Evolutionary conservation across 35 echinoderm and acorn worm genomes (phyloP).

Genomic region (Diadema setosum): DNA sequence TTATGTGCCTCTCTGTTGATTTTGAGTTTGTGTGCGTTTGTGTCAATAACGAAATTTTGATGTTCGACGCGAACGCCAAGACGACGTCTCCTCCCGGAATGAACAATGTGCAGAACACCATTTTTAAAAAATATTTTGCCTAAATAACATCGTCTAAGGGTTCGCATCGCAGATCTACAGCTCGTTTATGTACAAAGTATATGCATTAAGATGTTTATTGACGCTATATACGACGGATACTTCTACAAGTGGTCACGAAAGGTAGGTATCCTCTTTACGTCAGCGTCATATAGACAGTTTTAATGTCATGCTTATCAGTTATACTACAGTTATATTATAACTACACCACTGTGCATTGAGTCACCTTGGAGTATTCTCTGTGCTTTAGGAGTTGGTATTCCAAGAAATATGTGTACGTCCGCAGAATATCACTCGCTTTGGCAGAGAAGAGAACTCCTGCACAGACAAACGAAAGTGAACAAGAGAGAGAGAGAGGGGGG

Average conservation of each 20-base stretch:
- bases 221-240: too few relatives aligned
- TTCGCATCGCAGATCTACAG: too few relatives aligned
- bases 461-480: not conserved
- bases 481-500: not conserved
- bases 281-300: not conserved
- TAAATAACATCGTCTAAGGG: too few relatives aligned
- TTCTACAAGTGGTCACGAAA: not conserved
- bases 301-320: not conserved
- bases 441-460: conserved; percentile 11
- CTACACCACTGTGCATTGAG: not conserved
- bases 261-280: not conserved
- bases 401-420: not conserved
- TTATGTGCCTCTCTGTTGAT: too few relatives aligned
- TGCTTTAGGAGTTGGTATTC: not conserved
- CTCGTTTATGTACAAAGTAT: too few relatives aligned
- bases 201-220: too few relatives aligned
- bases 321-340: not conserved
- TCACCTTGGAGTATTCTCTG: not conserved
- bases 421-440: conserved; percentile 20
- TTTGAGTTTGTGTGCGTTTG: too few relatives aligned
- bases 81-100: too few relatives aligned
- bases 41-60: too few relatives aligned
- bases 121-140: too few relatives aligned
- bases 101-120: too few relatives aligned
- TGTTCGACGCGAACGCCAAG: too few relatives aligned